Base-by-base conservation (phyloP, 92 coral and sea anemone genomes). In the Plumapathes pennacea region DNA sequence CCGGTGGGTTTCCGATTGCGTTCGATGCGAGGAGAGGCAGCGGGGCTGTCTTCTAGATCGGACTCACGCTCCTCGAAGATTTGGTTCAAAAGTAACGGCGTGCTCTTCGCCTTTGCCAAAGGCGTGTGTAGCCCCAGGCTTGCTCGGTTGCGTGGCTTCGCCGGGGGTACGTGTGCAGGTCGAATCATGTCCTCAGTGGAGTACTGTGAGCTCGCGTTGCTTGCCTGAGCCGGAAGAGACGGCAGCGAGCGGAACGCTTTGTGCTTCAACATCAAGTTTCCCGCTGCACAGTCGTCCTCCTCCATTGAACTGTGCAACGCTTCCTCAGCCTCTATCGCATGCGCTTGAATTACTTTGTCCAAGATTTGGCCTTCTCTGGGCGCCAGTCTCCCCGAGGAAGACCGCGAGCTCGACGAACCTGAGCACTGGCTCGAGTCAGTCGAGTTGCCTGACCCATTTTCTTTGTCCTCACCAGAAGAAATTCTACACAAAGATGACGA, bases 11-110 rank as follows among this genome's bases (percentile, higher is more conserved):
- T 85, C 18, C 83, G 85, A 17, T 80, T 62, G 25, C 98, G 60
- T 31, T 89, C 96, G 54, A 84, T 59, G 46, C 92, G 95, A 12
- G 98, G 98, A 41, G 98, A 92, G 20, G 68, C 81, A 46, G 65
- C 80, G 8, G 98, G 98, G 57, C 96, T 89, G 60, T 92, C 98
- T 36, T 92, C 98, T 25, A 92, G 58, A 72, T 92, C 98, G 21
- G 98, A 92, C 32, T 92, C 98, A 5, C 98, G 88, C 52, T 92
- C 98, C 56, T 92, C 98, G 67, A 78, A 70, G 20, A 92, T 92
- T 50, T 92, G 92, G 70, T 90, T 90, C 71, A 92, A 55, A 37
- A 82, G 57, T 54, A 85, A 40, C 0, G 98, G 96, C 3, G 94
- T 81, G 49, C 98, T 89, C 39, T 81, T 90, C 1, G 96, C 89